These are phyloP conservation scores for Xiphorhynchus erythropygius DNA, from an alignment of 2,797 vertebrate species.

Conservation along the genomic window DNA sequence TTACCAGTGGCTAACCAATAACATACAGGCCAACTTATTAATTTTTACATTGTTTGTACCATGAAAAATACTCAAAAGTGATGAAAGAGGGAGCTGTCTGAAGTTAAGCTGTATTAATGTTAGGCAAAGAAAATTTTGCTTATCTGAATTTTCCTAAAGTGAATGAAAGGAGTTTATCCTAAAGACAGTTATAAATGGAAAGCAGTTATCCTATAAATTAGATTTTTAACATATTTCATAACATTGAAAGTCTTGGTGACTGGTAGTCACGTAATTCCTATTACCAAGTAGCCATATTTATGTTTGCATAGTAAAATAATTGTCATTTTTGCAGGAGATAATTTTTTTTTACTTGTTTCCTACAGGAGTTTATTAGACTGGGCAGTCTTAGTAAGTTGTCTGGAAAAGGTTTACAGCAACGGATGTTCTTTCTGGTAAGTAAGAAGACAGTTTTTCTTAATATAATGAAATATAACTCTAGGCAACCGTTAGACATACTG, in stretches of 20 bases:
- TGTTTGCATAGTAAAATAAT: background rate
- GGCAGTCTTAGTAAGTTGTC: conserved; percentile 98
- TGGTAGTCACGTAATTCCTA: background rate
- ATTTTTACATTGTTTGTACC: background rate
- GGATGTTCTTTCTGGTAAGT: conserved; percentile 99
- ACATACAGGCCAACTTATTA: background rate
- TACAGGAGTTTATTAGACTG: conserved; percentile 95
- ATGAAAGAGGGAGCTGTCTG: background rate
- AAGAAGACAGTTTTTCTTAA: background rate
- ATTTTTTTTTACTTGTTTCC: conserved; percentile 21
- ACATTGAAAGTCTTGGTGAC: background rate
- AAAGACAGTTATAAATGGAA: background rate
- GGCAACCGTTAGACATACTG: background rate
- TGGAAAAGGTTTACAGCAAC: conserved; percentile 96
- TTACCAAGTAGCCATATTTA: background rate
- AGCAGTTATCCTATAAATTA: background rate
- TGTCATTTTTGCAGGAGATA: background rate
- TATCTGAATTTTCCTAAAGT: background rate
- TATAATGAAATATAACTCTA: background rate
- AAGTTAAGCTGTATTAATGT: background rate
- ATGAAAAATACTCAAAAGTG: background rate
- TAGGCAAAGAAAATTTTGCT: background rate
- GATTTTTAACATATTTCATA: background rate
- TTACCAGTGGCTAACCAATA: background rate
- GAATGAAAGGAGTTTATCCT: background rate